These are phyloP conservation scores for Mimas tiliae DNA, from an alignment of 2,888 invertebrate species.

Conservation along the genomic window DNA sequence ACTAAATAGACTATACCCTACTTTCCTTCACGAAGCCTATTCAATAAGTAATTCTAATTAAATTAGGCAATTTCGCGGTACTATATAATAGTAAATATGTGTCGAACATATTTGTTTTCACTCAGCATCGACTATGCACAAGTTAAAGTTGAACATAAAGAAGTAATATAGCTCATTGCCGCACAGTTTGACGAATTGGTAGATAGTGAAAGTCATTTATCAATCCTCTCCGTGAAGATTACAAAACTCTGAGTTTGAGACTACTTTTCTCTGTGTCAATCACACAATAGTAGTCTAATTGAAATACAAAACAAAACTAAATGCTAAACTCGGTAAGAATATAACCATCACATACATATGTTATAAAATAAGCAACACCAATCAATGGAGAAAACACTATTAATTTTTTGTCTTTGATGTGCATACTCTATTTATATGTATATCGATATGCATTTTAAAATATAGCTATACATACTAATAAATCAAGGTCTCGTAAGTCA, in stretches of 20 bases:
- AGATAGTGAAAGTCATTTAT: slow-evolving; percentile 63
- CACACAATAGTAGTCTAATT: slow-evolving; percentile 65
- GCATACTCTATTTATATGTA: neutral
- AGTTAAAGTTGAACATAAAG: slow-evolving; percentile 9
- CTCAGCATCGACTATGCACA: neutral
- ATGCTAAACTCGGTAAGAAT: slow-evolving; percentile 51
- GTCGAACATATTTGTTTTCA: neutral
- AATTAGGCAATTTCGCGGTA: slow-evolving; percentile 70
- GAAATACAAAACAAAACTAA: slow-evolving; percentile 56
- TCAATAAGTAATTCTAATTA: slow-evolving; percentile 61
- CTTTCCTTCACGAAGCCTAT: slow-evolving; percentile 54
- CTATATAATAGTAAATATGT: slow-evolving; percentile 33
- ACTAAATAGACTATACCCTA: slow-evolving; percentile 42
- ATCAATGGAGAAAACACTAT: neutral
- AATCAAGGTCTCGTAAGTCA: too few relatives aligned
- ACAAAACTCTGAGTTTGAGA: slow-evolving; percentile 60
- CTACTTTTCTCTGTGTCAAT: slow-evolving; percentile 64
- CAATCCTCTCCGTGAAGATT: slow-evolving; percentile 62
- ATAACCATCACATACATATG: slow-evolving; percentile 38
- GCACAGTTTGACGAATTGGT: slow-evolving; percentile 26
- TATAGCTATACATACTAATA: too few relatives aligned
- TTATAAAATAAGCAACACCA: neutral
- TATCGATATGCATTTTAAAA: too few relatives aligned
- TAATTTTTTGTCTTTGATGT: neutral
- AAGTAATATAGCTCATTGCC: slow-evolving; percentile 12